phyloP scores from a whole-genome alignment of 2,888 invertebrate genomes.

The Cosmorhoe ocellata region DNA sequence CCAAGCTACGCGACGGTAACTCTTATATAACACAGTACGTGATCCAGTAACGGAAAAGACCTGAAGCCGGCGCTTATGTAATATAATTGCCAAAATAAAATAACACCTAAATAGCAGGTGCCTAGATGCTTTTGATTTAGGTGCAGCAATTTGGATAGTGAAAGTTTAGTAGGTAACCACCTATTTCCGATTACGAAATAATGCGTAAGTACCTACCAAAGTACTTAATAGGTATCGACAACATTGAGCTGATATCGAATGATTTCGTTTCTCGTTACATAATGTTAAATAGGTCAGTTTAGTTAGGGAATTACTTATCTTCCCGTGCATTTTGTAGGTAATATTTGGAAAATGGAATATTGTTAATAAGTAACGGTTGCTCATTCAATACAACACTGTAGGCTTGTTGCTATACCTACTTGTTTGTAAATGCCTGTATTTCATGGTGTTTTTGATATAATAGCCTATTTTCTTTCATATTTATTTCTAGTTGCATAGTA shows the following conservation, averaged over 20 bases:
- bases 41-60: conserved; percentile 69
- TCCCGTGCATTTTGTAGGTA: no score
- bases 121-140: conserved; percentile 42
- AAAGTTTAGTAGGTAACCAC: conserved; percentile 55
- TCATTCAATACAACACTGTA: no score
- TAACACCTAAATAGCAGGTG: conserved; percentile 51
- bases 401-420: no score
- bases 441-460: no score
- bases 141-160: conserved; percentile 61
- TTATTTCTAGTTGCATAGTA: no score
- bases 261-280: conserved; percentile 16
- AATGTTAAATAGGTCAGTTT: conserved; percentile 20
- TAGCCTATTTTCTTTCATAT: no score
- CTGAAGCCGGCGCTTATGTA: conserved; percentile 62
- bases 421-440: no score
- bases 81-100: conserved; percentile 76
- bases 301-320: neutral
- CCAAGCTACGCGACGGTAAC: conserved; percentile 57
- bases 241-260: conserved; percentile 15
- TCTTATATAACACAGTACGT: conserved; percentile 76
- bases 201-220: conserved; percentile 28
- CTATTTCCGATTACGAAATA: conserved; percentile 38
- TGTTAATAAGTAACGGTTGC: no score
- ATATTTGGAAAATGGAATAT: no score
- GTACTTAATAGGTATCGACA: conserved; percentile 22